Base-by-base conservation (phyloP, 2,888 invertebrate genomes). In the Trimorus sp. region DNA sequence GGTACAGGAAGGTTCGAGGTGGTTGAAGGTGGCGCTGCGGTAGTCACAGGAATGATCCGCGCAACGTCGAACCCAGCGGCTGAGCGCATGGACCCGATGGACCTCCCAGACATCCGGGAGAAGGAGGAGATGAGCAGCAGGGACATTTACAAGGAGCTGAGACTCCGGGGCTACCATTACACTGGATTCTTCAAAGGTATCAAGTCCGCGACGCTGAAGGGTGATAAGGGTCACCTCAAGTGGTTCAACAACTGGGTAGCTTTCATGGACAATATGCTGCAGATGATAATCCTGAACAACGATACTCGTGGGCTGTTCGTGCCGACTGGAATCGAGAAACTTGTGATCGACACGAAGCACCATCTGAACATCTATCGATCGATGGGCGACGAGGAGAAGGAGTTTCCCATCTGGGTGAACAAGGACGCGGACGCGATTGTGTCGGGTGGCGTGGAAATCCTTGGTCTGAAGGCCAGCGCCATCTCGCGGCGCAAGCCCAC, bases 221-320 rank as follows among this genome's bases (percentile, higher is more conserved):
- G 92, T 0, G 83, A 75, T 0, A 88, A 86, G 6, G 93, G 92
- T 6, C 89, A 84, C 16, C 85, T 93, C 9, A 75, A 85, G 7
- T 95, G 95, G 95, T 90, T 90, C 12, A 93, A 93, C 76, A 94
- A 95, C 86, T 96, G 95, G 95, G 93, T 95, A 4, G 93, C 94
- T 0, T 95, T 95, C 89, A 92, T 96, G 90, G 96, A 96, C 86
- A 94, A 94, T 12, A 94, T 96, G 93, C 90, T 96, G 45, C 96
- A 96, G 87, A 92, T 94, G 85, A 92, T 93, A 51, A 92, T 95
- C 42, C 80, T 94, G 0, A 89, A 90, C 1, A 84, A 89, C 16
- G 91, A 93, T 16, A 89, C 92, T 7, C 90, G 93, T 68, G 89
- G 92, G 38, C 89, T 95, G 0, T 92, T 92, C 77, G 92, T 95